Conservation (phyloP, 2,797 vertebrate species). For the Sylvia borin region DNA sequence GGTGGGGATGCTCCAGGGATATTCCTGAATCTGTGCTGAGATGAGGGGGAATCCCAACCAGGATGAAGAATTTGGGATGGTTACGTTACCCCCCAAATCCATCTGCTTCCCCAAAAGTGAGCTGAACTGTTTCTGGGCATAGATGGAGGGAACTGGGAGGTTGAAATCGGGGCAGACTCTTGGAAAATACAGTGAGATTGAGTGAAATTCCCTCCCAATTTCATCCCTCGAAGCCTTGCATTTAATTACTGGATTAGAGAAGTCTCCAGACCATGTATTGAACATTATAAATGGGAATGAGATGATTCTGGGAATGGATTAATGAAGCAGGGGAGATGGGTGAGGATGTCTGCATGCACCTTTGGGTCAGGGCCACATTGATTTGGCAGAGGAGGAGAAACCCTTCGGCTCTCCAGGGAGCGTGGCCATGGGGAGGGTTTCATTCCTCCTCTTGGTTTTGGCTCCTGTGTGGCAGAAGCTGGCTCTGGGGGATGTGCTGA, state of each 20-base stretch:
- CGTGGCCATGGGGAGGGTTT: conserved; percentile 52
- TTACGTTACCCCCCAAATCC: not conserved
- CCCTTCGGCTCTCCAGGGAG: not conserved
- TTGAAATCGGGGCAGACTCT: conserved; percentile 22
- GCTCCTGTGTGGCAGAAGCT: not conserved
- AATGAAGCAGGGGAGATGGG: conserved; percentile 77
- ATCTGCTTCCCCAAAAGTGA: not conserved
- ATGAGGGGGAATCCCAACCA: fast-evolving
- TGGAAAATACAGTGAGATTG: not conserved
- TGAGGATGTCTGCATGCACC: conserved; percentile 68
- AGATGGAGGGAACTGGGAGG: not conserved
- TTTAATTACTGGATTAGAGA: conserved; percentile 79
- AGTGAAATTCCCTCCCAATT: conserved; percentile 57
- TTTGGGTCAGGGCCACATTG: conserved; percentile 73
- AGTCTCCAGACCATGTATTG: conserved; percentile 76
- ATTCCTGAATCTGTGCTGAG: not conserved
- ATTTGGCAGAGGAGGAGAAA: conserved; percentile 66
- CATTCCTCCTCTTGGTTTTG: conserved; percentile 66
- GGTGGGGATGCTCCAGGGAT: not conserved
- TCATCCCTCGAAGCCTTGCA: conserved; percentile 67
- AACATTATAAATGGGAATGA: conserved; percentile 81
- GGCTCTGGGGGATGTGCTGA: conserved; percentile 11
- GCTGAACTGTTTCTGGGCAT: not conserved
- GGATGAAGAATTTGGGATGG: not conserved
- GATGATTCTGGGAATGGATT: conserved; percentile 83